These are phyloP conservation scores for Zygaena filipendulae DNA, from an alignment of 2,888 invertebrate genomes.

Conservation along the genomic window DNA sequence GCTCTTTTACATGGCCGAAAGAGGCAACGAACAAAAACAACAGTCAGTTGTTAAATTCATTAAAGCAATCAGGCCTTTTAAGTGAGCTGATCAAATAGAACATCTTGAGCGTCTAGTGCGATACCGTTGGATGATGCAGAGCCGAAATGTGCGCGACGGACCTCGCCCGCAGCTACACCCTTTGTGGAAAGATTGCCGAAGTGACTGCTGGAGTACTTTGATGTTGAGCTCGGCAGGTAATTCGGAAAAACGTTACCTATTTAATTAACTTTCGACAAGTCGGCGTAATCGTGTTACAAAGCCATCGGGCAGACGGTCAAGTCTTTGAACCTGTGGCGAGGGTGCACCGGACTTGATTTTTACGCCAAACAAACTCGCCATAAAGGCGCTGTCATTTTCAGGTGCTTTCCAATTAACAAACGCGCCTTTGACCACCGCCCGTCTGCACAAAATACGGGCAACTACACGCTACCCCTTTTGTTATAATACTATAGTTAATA, in stretches of 20 bases:
- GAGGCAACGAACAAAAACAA: too few species aligned
- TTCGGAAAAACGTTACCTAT: conserved; percentile 68
- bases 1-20: too few species aligned
- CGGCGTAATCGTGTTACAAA: conserved; percentile 65
- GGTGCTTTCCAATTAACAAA: conserved; percentile 67
- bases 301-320: conserved; percentile 55
- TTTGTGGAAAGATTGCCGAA: conserved; percentile 55
- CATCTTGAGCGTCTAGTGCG: conserved; percentile 48
- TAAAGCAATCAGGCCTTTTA: too few species aligned
- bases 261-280: conserved; percentile 70
- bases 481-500: conserved; percentile 39
- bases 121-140: conserved; percentile 27
- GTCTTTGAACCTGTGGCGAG: conserved; percentile 45
- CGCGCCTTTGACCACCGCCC: conserved; percentile 57
- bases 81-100: too few species aligned
- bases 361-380: conserved; percentile 53
- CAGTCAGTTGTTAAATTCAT: too few species aligned
- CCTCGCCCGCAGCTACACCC: conserved; percentile 51
- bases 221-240: conserved; percentile 56
- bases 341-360: conserved; percentile 52
- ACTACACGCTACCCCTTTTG: conserved; percentile 27
- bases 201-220: conserved; percentile 48
- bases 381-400: conserved; percentile 65
- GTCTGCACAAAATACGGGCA: conserved; percentile 41
- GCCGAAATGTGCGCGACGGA: conserved; percentile 34